These are phyloP conservation scores for Oncorhynchus masou DNA, from an alignment of 2,113 vertebrate species.

Conservation along the genomic window DNA sequence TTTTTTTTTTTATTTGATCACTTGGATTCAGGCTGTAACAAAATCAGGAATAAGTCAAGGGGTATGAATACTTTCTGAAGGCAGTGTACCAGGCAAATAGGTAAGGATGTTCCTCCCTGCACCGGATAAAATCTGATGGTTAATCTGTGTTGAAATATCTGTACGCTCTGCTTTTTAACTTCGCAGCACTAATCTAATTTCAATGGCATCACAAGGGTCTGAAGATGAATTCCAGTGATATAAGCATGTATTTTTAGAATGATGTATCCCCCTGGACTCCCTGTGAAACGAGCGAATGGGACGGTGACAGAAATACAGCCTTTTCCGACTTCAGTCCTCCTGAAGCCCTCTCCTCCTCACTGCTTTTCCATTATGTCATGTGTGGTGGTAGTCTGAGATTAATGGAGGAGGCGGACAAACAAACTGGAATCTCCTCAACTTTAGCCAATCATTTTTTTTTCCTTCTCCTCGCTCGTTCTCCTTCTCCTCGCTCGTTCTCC, in stretches of 20 bases:
- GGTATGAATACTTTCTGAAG: too few relatives aligned
- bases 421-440: slow-evolving; percentile 62
- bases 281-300: slow-evolving; percentile 38
- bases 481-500: slow-evolving; percentile 11
- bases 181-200: slow-evolving; percentile 70
- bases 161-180: slow-evolving; percentile 69
- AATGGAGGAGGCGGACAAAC: slow-evolving; percentile 61
- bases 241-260: slow-evolving; percentile 92
- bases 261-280: slow-evolving; percentile 69
- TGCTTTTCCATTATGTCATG: slow-evolving; percentile 81
- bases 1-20: too few relatives aligned
- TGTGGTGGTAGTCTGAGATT: slow-evolving; percentile 43
- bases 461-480: not conserved
- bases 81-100: slow-evolving; percentile 56
- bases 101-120: slow-evolving; percentile 44
- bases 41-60: too few relatives aligned
- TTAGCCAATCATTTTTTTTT: slow-evolving; percentile 45
- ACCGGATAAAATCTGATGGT: slow-evolving; percentile 74
- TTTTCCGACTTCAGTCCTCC: slow-evolving; percentile 57
- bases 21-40: too few relatives aligned
- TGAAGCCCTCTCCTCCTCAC: slow-evolving; percentile 29
- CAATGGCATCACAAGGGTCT: slow-evolving; percentile 83
- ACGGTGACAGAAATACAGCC: slow-evolving; percentile 55
- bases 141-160: slow-evolving; percentile 72
- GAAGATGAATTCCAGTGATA: slow-evolving; percentile 85